Percentiles rank a stretch among this genome's conserved stretches.
phyloP scores from a whole-genome alignment of 2,888 invertebrate species.

The Trachelus tabidus region DNA sequence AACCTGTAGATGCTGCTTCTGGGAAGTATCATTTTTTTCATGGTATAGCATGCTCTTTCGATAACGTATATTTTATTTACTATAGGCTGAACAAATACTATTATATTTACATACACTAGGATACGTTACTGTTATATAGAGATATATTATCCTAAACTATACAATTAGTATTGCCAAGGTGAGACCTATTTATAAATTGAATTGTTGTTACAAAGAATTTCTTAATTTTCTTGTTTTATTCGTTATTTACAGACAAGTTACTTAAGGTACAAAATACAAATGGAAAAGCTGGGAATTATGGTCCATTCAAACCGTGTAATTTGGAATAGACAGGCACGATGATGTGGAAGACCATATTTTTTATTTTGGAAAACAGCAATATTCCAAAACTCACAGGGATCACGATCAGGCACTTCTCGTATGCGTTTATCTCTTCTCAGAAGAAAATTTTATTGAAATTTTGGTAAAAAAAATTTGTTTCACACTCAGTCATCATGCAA shows the following conservation, averaged over 20 bases:
- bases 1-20: neutral
- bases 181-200: neutral
- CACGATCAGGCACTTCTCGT: neutral
- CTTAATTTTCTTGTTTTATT: neutral
- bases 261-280: neutral
- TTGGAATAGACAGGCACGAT: neutral
- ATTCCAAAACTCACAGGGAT: neutral
- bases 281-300: neutral
- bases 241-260: neutral
- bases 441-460: neutral
- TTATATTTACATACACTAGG: neutral
- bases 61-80: neutral
- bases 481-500: slow-evolving; percentile 61
- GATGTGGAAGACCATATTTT: neutral
- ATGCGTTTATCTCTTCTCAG: neutral
- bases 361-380: neutral
- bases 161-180: neutral
- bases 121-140: neutral
- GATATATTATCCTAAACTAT: neutral
- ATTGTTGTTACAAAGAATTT: neutral
- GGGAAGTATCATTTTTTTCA: neutral
- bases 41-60: neutral
- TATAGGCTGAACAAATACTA: neutral
- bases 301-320: neutral
- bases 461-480: neutral